Percentiles rank a stretch among this genome's conserved stretches.
Evolutionary conservation across 2,888 invertebrate species (phyloP).

Genomic region (Ennomos fuscantarius): DNA sequence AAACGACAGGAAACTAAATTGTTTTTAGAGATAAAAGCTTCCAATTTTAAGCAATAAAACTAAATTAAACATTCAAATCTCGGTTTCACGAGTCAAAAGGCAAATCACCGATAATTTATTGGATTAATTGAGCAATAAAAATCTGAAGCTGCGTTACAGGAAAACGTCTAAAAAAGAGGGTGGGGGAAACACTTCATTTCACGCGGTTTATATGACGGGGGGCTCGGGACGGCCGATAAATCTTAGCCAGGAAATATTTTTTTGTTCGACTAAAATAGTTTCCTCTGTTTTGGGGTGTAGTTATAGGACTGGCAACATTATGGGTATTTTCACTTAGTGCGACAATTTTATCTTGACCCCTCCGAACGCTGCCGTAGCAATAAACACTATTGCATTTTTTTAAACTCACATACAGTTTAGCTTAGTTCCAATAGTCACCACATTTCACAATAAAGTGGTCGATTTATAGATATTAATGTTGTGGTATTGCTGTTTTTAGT

Average conservation of each 20-base stretch:
- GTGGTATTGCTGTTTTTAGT: slow-evolving; percentile 55
- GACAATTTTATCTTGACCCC: slow-evolving; percentile 27
- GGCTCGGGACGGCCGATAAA: slow-evolving; percentile 54
- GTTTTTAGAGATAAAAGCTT: slow-evolving; percentile 14
- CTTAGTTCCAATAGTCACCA: background rate
- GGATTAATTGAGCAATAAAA: slow-evolving; percentile 79
- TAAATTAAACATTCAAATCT: slow-evolving; percentile 52
- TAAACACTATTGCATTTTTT: slow-evolving; percentile 7
- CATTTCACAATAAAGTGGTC: slow-evolving; percentile 9
- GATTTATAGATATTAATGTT: slow-evolving; percentile 56
- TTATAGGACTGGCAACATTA: slow-evolving; percentile 50
- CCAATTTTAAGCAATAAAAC: slow-evolving; percentile 32
- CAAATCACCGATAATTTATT: slow-evolving; percentile 62
- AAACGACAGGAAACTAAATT: slow-evolving; percentile 6
- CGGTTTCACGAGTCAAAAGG: slow-evolving; percentile 54
- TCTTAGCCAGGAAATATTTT: slow-evolving; percentile 78
- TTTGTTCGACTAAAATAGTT: slow-evolving; percentile 83
- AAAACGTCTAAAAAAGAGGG: slow-evolving; percentile 53
- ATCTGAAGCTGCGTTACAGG: slow-evolving; percentile 58
- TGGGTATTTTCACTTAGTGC: slow-evolving; percentile 43
- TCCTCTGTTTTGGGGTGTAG: slow-evolving; percentile 75
- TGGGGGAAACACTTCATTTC: slow-evolving; percentile 81
- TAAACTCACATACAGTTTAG: slow-evolving; percentile 50
- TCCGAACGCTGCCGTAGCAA: background rate
- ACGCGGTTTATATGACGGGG: slow-evolving; percentile 77